Percentiles rank a stretch among this genome's conserved stretches.
Conservation (phyloP, 2,888 invertebrate genomes). For the Trachelus iudaicus region DNA sequence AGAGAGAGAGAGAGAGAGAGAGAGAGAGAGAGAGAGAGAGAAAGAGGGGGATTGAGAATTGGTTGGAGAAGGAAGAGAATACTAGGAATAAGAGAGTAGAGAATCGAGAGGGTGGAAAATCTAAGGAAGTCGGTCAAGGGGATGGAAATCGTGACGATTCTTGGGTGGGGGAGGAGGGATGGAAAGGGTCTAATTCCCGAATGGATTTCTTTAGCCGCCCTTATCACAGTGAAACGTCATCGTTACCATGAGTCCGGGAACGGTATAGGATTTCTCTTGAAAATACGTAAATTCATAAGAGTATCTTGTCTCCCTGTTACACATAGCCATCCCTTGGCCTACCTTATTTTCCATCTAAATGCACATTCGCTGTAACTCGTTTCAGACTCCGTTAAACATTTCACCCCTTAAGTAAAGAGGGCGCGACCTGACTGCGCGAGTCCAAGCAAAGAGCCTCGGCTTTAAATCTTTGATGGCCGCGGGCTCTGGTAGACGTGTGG, state of each 20-base stretch:
- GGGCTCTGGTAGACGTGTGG: conserved; percentile 27
- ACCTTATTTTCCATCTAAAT: conserved; percentile 31
- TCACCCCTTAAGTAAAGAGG: conserved; percentile 22
- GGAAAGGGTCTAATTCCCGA: background rate
- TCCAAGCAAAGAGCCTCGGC: conserved; percentile 27
- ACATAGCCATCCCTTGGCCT: background rate
- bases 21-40: background rate
- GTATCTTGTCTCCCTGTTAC: background rate
- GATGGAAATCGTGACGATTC: background rate
- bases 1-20: background rate
- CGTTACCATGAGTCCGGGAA: background rate
- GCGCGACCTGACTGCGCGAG: conserved; percentile 14
- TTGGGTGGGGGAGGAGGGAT: no score
- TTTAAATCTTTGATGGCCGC: conserved; percentile 47
- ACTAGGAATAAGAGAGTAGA: background rate
- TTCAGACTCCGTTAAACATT: conserved; percentile 35
- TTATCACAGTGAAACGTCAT: background rate
- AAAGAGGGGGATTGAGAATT: background rate
- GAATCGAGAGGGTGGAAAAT: background rate
- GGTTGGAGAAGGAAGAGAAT: background rate
- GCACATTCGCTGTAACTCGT: conserved; percentile 39
- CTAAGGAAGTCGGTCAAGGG: background rate
- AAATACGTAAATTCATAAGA: background rate
- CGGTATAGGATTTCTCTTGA: background rate
- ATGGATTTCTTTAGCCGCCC: background rate